Evolutionary conservation across 2,797 vertebrate genomes (phyloP), one percentile per base, ranked within the genome.

Genomic region (Acipenser transmontanus): DNA sequence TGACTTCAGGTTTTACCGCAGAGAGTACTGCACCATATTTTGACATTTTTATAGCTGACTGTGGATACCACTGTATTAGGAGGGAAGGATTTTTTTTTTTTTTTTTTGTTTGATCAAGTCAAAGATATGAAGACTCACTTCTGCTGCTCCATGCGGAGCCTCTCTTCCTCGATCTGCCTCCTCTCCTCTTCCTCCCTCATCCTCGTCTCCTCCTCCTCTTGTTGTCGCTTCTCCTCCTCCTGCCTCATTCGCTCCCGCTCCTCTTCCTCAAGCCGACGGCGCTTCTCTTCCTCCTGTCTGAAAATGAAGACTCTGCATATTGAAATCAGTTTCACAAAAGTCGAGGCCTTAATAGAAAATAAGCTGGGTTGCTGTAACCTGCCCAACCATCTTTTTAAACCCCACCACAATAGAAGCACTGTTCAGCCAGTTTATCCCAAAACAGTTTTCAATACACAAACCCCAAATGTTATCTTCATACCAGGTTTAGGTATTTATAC

Each of bases 101-200:
- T 34, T 34, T 34, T 34, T 34, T 34, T 34, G 34, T 4, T 34
- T 34, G 2, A 4, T 34, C 34, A 3, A 4, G 34, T 34, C 34
- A 34, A 34, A 34, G 34, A 34, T 4, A 34, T 62, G 61, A 11
- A 8, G 11, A 82, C 90, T 88, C 84, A 99, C 97, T 99, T 99
- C 76, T 99, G 97, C 70, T 99, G 96, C 59, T 99, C 97, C 74
- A 98, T 76, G 8, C 97, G 91, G 66, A 98, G 86, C 54, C 94
- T 83, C 73, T 99, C 97, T 63, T 98, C 96, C 69, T 99, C 96
- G 7, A 87, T 81, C 60, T 93, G 91, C 72, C 91, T 82, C 78
- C 91, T 87, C 69, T 96, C 94, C 62, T 98, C 95, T 64, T 97
- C 95, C 75, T 98, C 95, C 80, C 92, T 93, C 82, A 91, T 95